Evolutionary conservation across 2,113 vertebrate genomes (phyloP).

Genomic region (Semnornis frantzii): DNA sequence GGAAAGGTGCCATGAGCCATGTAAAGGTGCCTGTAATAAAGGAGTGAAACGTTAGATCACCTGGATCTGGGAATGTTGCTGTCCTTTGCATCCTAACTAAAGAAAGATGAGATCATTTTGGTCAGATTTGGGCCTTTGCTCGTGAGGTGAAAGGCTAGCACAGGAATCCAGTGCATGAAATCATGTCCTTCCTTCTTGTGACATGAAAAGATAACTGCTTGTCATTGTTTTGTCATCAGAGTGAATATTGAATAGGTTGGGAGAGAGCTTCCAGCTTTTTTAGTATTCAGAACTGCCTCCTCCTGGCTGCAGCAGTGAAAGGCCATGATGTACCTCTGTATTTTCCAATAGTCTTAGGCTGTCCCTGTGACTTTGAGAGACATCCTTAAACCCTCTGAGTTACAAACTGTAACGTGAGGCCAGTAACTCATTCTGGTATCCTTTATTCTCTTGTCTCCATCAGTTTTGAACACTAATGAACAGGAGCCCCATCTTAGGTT

Average conservation of each 20-base stretch:
- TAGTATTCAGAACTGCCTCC: background rate
- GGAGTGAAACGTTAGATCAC: background rate
- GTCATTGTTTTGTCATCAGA: background rate
- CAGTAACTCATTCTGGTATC: background rate
- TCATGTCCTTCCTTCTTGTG: background rate
- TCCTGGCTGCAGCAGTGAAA: background rate
- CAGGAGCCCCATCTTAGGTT: background rate
- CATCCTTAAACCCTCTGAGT: background rate
- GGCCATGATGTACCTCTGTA: background rate
- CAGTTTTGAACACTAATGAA: background rate
- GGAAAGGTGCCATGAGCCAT: background rate
- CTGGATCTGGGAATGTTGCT: background rate
- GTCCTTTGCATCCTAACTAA: background rate
- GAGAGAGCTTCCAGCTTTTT: background rate
- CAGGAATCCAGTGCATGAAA: background rate
- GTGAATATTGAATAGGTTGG: background rate
- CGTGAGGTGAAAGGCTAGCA: background rate
- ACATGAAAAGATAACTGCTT: background rate
- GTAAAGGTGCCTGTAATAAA: background rate
- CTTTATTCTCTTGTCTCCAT: background rate
- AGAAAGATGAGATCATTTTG: background rate
- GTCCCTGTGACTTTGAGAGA: background rate
- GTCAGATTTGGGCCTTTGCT: background rate
- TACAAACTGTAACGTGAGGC: background rate
- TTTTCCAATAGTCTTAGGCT: background rate